These are phyloP conservation scores for Leptopterna dolabrata DNA, from an alignment of 2,888 invertebrate species.

Conservation along the genomic window DNA sequence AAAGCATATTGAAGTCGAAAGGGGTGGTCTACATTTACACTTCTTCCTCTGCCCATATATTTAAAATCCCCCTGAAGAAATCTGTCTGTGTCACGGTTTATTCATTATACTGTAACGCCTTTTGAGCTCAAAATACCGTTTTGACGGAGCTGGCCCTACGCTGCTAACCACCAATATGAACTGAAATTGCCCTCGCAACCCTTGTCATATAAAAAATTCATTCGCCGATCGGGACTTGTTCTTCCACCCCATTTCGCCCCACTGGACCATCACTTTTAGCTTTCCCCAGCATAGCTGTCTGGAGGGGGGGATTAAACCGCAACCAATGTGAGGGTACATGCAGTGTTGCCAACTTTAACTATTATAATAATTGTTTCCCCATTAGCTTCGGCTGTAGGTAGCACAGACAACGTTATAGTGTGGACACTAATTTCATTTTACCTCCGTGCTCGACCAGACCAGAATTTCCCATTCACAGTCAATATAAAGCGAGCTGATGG, in stretches of 20 bases:
- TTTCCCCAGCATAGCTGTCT: too few species aligned
- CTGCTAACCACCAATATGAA: neutral
- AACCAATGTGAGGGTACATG: neutral
- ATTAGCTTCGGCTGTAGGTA: neutral
- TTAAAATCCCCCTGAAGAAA: too few species aligned
- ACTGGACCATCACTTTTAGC: conserved; percentile 1
- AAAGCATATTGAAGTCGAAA: too few species aligned
- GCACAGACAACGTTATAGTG: neutral
- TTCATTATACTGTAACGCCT: neutral
- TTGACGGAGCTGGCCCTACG: neutral
- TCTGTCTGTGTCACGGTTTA: too few species aligned
- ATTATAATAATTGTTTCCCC: neutral
- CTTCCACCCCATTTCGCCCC: neutral
- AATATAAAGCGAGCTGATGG: neutral
- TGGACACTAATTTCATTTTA: neutral
- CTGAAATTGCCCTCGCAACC: neutral
- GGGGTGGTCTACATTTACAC: too few species aligned
- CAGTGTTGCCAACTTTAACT: neutral
- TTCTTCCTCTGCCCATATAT: too few species aligned
- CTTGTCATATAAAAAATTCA: neutral
- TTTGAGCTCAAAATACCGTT: neutral
- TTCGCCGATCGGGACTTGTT: neutral
- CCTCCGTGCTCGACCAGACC: neutral
- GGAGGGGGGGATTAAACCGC: neutral
- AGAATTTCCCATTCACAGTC: neutral